Evolutionary conservation across 2,113 vertebrate genomes (phyloP), one percentile per base, ranked within the genome.

Genomic region (Neomonachus schauinslandi): DNA sequence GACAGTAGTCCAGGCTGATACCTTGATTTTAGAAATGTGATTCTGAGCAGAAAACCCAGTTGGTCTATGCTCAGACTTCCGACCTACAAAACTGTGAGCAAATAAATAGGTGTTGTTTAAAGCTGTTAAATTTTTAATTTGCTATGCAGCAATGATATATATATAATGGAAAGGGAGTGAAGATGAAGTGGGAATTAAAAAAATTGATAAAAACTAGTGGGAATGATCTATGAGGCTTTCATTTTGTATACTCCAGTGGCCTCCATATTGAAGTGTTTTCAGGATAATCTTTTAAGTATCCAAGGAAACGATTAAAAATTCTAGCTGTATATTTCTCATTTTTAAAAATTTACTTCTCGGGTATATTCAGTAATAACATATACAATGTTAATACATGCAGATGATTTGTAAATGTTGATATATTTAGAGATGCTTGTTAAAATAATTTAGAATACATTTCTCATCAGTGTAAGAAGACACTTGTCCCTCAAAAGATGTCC

Each of bases 271-370:
- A 12, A 4, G n/a, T 77, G 65, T 24, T 69, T 82, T 96, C 39
- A 92, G 94, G 53, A 72, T 82, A 87, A 89, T 74, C 76, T 10
- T 92, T 3, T n/a, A 90, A 15, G 67, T 86, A 69, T 26, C 28
- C 49, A 95, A 85, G n/a, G 21, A 90, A 93, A 93, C 90, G n/a
- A 85, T 22, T 84, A 36, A 86, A 81, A 14, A n/a, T 87, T 92
- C 49, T 36, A 91, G 57, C 49, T 95, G 16, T 15, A 14, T 94
- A 26, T 33, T 63, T 91, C 26, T 89, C 33, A 93, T 18, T 21
- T 76, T 95, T n/a, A 88, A 97, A 95, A 53, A 28, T 39, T 63
- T 87, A 93, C 33, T 49, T 88, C 63, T 94, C 72, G 7, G 26
- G 4, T 71, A 76, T 90, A 87, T 63, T 86, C 87, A 77, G 74